Evolutionary conservation across 2,888 invertebrate genomes (phyloP).

Genomic region (Mesochorus sp.): DNA sequence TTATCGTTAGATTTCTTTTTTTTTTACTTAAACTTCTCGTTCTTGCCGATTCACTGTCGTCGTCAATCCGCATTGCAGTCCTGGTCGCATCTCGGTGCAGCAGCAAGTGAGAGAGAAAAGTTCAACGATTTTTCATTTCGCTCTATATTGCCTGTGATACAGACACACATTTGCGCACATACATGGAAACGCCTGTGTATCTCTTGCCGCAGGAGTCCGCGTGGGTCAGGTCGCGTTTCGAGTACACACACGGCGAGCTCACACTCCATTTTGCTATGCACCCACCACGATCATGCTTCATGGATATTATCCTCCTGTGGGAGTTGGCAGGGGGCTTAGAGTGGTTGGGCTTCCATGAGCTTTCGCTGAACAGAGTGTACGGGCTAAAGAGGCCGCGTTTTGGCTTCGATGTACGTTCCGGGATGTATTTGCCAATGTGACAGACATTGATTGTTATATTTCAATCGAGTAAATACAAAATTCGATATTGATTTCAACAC

Average conservation of each 20-base stretch:
- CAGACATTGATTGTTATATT: not conserved
- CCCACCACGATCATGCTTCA: constrained; percentile 20
- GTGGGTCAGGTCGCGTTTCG: constrained; percentile 21
- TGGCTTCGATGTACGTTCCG: not conserved
- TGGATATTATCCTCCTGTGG: constrained; percentile 35
- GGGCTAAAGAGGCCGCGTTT: not conserved
- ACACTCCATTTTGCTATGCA: constrained; percentile 30
- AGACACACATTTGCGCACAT: not conserved
- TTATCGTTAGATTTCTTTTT: not conserved
- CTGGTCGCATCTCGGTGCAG: not conserved
- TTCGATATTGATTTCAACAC: not conserved
- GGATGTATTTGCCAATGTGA: not conserved
- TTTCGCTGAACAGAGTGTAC: constrained; percentile 1
- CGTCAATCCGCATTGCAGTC: constrained; percentile 61
- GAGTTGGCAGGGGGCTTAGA: constrained; percentile 36
- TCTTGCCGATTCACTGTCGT: constrained; percentile 59
- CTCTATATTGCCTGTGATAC: constrained; percentile 62
- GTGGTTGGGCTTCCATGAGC: constrained; percentile 3
- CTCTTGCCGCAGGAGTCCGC: not conserved
- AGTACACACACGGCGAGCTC: constrained; percentile 24
- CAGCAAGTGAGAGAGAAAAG: not conserved
- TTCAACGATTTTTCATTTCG: constrained; percentile 68
- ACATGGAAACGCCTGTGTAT: not conserved
- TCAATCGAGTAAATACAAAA: not conserved
- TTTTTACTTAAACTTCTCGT: constrained; percentile 27